A percentile compares a stretch with the other conserved stretches of the same genome.
These are phyloP conservation scores for Drosophila gaucha DNA, from an alignment of 2,888 invertebrate species.

Conservation along the genomic window DNA sequence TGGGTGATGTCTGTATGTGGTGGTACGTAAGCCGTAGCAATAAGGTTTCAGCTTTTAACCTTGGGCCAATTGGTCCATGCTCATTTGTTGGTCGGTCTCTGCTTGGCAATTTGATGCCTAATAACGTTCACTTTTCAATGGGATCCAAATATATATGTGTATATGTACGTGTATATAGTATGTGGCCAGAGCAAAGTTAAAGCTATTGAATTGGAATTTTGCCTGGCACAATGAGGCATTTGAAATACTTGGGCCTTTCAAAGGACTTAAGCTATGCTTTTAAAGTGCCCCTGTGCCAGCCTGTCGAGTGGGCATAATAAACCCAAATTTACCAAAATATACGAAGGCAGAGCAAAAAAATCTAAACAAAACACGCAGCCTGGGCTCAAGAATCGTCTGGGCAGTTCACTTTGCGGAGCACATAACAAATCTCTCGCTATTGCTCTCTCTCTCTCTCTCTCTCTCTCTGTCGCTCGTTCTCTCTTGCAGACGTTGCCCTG, in stretches of 20 bases:
- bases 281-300: constrained; percentile 18
- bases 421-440: constrained; percentile 37
- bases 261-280: constrained; percentile 13
- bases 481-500: constrained; percentile 53
- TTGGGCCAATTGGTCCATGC: constrained; percentile 12
- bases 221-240: constrained; percentile 9
- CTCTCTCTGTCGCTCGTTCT: background rate
- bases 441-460: background rate
- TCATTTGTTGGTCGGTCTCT: constrained; percentile 3
- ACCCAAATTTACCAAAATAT: constrained; percentile 26
- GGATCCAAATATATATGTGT: too few relatives aligned
- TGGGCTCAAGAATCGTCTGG: constrained; percentile 50
- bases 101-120: background rate
- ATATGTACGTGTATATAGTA: too few relatives aligned
- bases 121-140: constrained; percentile 4
- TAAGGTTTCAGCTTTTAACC: constrained; percentile 12
- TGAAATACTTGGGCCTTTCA: constrained; percentile 6
- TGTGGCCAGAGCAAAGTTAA: background rate
- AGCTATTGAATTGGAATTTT: constrained; percentile 1
- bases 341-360: constrained; percentile 3
- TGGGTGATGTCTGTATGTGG: constrained; percentile 18
- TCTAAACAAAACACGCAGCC: constrained; percentile 42
- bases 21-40: constrained; percentile 25
- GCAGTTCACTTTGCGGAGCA: constrained; percentile 43
- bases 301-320: constrained; percentile 18